Percentiles rank a stretch among this genome's conserved stretches.
phyloP scores from a whole-genome alignment of 2,888 invertebrate species.

The Apodemia mormo region DNA sequence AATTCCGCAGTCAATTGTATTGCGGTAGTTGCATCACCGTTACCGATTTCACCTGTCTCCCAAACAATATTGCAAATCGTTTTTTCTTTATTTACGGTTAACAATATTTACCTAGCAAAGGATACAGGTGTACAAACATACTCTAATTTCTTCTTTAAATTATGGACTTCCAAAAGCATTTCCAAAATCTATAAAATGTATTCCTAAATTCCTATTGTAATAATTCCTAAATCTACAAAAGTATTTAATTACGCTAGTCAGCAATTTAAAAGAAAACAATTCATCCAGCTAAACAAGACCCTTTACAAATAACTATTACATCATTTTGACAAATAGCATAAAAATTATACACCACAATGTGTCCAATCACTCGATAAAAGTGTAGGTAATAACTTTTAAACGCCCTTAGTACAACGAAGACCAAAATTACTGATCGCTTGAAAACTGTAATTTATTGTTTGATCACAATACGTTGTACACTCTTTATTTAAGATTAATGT shows the following conservation, averaged over 20 bases:
- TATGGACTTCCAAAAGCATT: too few relatives aligned
- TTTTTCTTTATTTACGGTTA: too few relatives aligned
- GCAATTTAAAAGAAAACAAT: neutral
- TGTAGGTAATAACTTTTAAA: conserved; percentile 70
- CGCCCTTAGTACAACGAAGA: conserved; percentile 59
- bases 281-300: conserved; percentile 1
- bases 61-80: too few relatives aligned
- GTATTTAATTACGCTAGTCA: neutral
- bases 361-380: conserved; percentile 69
- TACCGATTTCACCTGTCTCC: too few relatives aligned
- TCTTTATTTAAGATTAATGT: conserved; percentile 6
- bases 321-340: conserved; percentile 56
- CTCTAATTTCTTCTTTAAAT: too few relatives aligned
- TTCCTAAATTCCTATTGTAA: too few relatives aligned
- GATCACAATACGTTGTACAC: conserved; percentile 3
- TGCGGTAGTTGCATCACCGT: too few relatives aligned
- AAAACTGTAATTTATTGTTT: conserved; percentile 63
- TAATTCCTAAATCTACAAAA: too few relatives aligned
- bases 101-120: too few relatives aligned
- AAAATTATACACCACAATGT: conserved; percentile 65
- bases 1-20: too few relatives aligned
- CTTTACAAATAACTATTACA: conserved; percentile 27
- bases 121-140: too few relatives aligned
- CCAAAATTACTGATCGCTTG: conserved; percentile 63
- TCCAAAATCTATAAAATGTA: too few relatives aligned